A percentile compares a stretch with the other conserved stretches of the same genome.
Conservation (phyloP, 2,888 invertebrate species). For the Orthonevra nobilis region DNA sequence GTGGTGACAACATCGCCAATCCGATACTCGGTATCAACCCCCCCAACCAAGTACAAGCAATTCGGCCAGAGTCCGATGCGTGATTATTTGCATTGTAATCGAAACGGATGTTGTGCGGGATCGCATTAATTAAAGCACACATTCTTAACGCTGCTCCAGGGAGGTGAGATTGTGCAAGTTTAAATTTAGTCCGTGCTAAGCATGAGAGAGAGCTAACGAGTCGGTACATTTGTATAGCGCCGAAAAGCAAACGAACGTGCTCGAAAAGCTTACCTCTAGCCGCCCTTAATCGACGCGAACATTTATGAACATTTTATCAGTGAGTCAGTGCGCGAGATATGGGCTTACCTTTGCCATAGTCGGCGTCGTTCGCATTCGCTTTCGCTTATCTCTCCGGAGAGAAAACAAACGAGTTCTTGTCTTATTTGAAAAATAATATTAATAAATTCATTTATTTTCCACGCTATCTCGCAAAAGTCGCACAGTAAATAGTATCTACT, state of each 20-base stretch:
- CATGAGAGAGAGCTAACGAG: neutral
- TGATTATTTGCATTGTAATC: slow-evolving; percentile 65
- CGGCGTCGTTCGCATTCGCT: neutral
- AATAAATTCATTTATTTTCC: slow-evolving; percentile 30
- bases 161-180: neutral
- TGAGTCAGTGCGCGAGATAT: slow-evolving; percentile 50
- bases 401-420: slow-evolving; percentile 53
- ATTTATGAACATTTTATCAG: slow-evolving; percentile 46
- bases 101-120: slow-evolving; percentile 58
- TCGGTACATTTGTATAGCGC: neutral
- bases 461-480: slow-evolving; percentile 34
- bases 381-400: slow-evolving; percentile 53
- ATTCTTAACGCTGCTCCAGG: neutral
- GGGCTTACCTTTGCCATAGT: slow-evolving; percentile 61
- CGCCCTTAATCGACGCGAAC: neutral
- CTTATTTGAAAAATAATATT: slow-evolving; percentile 25
- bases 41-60: too few species aligned
- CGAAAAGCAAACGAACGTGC: neutral
- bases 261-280: slow-evolving; percentile 45
- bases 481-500: slow-evolving; percentile 9
- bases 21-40: slow-evolving; percentile 61
- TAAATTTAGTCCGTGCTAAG: slow-evolving; percentile 17
- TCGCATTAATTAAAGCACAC: slow-evolving; percentile 59
- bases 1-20: slow-evolving; percentile 33
- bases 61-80: slow-evolving; percentile 43